Conservation (phyloP, 2,113 vertebrate species). For the Microcebus murinus region DNA sequence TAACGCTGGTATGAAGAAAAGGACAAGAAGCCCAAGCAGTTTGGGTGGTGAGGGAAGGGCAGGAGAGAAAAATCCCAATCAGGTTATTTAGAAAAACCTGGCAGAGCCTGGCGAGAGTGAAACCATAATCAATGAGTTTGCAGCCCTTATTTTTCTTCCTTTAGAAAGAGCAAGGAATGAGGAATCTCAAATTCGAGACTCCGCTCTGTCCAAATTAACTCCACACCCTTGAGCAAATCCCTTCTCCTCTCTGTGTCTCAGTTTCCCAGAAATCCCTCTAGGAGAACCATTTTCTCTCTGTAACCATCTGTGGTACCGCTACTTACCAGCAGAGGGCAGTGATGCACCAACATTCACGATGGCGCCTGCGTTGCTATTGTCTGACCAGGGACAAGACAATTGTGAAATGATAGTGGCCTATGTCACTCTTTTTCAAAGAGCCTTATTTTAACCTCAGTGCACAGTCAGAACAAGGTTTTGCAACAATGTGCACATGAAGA, state of each 20-base stretch:
- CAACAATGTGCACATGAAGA: neutral
- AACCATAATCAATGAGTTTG: neutral
- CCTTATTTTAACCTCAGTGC: neutral
- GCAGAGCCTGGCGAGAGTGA: neutral
- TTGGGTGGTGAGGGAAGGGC: neutral
- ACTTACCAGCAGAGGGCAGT: slow-evolving; percentile 67
- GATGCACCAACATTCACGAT: neutral
- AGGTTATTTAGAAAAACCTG: neutral
- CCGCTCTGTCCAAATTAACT: neutral
- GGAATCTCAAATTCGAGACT: neutral
- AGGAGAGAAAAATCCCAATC: neutral
- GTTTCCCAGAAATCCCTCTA: neutral
- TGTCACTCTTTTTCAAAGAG: neutral
- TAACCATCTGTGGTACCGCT: neutral
- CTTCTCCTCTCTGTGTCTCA: neutral
- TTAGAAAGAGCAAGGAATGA: neutral
- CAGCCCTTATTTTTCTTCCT: neutral
- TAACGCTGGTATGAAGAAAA: neutral
- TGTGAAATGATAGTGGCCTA: neutral
- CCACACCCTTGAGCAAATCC: neutral
- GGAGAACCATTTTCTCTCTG: neutral
- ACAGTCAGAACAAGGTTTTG: neutral
- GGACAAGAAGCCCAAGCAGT: neutral
- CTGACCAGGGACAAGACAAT: neutral
- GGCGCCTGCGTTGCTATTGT: neutral